These are phyloP conservation scores for Rhizoglyphus robini DNA, from an alignment of 1,140 invertebrate genomes.

Conservation along the genomic window DNA sequence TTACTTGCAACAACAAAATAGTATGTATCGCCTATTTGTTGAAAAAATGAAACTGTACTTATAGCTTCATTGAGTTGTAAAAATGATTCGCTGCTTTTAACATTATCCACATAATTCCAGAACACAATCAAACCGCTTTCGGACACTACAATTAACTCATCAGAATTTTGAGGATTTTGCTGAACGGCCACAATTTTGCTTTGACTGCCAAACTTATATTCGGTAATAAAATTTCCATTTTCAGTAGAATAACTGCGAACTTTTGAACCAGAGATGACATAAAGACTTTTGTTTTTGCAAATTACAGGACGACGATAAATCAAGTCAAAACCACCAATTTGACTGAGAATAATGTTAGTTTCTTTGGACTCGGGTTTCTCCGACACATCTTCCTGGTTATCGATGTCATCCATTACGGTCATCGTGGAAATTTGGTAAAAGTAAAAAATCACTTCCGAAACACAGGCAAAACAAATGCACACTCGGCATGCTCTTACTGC, in stretches of 20 bases:
- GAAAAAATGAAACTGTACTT: not conserved
- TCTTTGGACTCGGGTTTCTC: too few relatives aligned
- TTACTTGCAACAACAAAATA: not conserved
- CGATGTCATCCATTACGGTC: too few relatives aligned
- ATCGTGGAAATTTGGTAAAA: too few relatives aligned
- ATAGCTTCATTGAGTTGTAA: not conserved
- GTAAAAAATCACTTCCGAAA: too few relatives aligned
- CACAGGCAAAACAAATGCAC: too few relatives aligned
- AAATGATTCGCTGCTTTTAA: not conserved
- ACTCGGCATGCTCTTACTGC: too few relatives aligned
- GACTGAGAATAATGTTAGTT: not conserved
- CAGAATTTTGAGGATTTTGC: not conserved
- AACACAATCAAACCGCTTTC: not conserved
- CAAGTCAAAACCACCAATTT: constrained; percentile 7
- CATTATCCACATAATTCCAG: constrained; percentile 7
- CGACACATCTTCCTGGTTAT: too few relatives aligned
- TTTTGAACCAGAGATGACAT: not conserved
- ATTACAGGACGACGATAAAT: not conserved
- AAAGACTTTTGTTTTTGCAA: not conserved
- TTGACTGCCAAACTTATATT: not conserved
- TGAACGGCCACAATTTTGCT: not conserved
- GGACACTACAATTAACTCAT: not conserved
- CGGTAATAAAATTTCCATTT: not conserved
- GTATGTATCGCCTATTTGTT: not conserved
- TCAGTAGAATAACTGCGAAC: not conserved